These are phyloP conservation scores for Lycocerus yunnanus DNA, from an alignment of 2,888 invertebrate genomes.

Conservation along the genomic window DNA sequence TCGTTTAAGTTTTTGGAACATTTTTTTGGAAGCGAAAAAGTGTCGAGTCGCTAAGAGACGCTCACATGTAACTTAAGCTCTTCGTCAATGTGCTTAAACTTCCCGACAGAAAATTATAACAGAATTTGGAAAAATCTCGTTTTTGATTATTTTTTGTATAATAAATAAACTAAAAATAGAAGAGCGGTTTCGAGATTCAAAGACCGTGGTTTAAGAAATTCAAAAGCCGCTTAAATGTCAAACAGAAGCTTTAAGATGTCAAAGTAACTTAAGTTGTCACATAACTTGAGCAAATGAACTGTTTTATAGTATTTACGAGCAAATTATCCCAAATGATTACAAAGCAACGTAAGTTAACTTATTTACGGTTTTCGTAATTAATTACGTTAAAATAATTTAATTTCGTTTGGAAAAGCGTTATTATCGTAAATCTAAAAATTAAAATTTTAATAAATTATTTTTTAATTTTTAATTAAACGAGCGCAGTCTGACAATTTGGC, in stretches of 20 bases:
- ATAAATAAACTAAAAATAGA: background rate
- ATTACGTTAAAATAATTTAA: constrained; percentile 31
- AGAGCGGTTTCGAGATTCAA: constrained; percentile 23
- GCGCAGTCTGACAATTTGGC: constrained; percentile 15
- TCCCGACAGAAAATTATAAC: background rate
- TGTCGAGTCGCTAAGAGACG: background rate
- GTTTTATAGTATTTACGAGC: constrained; percentile 52
- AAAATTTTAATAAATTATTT: background rate
- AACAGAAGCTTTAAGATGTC: constrained; percentile 33
- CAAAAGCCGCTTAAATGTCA: constrained; percentile 33
- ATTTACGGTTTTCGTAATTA: constrained; percentile 47
- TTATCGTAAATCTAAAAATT: background rate
- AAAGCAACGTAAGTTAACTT: constrained; percentile 43
- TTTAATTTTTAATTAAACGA: background rate
- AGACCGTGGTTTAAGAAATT: constrained; percentile 15
- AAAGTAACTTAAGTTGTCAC: constrained; percentile 39
- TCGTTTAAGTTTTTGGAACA: constrained; percentile 11
- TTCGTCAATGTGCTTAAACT: background rate
- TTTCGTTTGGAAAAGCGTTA: background rate
- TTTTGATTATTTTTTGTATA: background rate
- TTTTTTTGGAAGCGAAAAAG: background rate
- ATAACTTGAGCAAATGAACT: constrained; percentile 46
- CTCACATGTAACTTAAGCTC: background rate
- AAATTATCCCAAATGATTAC: constrained; percentile 51
- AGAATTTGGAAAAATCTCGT: background rate